Conservation (phyloP, 2,888 invertebrate genomes). For the Phrixothrix hirtus region DNA sequence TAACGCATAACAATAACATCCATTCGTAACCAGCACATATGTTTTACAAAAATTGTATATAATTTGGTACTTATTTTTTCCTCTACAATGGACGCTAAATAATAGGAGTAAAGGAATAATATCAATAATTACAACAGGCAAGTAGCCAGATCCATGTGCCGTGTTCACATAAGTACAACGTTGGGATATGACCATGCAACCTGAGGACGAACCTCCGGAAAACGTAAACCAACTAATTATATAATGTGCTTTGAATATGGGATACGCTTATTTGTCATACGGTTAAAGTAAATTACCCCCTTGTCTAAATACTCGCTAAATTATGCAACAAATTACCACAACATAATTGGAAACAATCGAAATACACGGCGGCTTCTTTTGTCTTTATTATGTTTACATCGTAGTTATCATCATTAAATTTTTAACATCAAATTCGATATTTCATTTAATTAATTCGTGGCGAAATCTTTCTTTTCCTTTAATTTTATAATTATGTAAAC, state of each 20-base stretch:
- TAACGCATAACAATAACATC: constrained; percentile 38
- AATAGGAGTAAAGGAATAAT: constrained; percentile 55
- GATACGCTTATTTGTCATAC: constrained; percentile 33
- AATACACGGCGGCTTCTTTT: background rate
- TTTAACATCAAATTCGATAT: too few relatives aligned
- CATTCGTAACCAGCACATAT: constrained; percentile 46
- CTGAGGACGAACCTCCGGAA: constrained; percentile 42
- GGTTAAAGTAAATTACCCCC: constrained; percentile 28
- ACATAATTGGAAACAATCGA: constrained; percentile 6
- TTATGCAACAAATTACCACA: constrained; percentile 21
- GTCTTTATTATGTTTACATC: background rate
- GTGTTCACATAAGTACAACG: constrained; percentile 52
- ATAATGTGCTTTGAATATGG: constrained; percentile 34
- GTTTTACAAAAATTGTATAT: constrained; percentile 57
- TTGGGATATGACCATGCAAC: constrained; percentile 40
- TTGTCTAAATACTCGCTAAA: constrained; percentile 24
- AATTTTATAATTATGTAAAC: too few relatives aligned
- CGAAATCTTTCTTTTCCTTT: too few relatives aligned
- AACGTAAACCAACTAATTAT: constrained; percentile 41
- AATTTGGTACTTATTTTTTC: constrained; percentile 56
- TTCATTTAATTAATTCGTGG: too few relatives aligned
- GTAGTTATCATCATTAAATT: background rate
- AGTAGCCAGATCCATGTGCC: constrained; percentile 55
- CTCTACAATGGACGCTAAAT: constrained; percentile 57
- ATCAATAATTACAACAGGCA: constrained; percentile 56